Evolutionary conservation across 2,113 vertebrate genomes (phyloP), one percentile per base, ranked within the genome.

Genomic region (Gavialis gangeticus): DNA sequence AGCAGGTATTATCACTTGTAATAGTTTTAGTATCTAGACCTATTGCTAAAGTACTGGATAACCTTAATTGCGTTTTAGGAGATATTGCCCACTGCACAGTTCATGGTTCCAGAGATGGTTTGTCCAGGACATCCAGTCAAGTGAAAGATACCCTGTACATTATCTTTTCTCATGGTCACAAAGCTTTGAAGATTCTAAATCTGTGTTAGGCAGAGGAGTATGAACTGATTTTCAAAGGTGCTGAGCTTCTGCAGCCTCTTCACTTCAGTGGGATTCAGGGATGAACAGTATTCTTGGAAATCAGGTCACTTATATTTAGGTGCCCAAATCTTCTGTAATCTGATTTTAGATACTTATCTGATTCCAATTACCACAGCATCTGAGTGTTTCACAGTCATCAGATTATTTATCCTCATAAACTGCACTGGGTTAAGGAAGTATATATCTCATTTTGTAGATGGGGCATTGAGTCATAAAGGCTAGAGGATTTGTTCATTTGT

Each of bases 311-410:
- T 30, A 3, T 9, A 2, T 22, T 78, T 64, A 28, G 3, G n/a
- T 88, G 63, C 58, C 57, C 77, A 4, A 84, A 55, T 88, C 60
- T 62, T 84, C 62, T 71, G 12, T 30, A 84, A 0, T 69, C 18
- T 3, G 0, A 3, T 64, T 67, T 25, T 79, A 1, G 2, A 7
- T 6, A 2, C 10, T 62, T 4, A 37, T 55, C 34, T 71, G 76
- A 16, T 63, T 90, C 76, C 59, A 19, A 15, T 84, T 73, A 75
- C 14, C 13, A 0, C 2, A 16, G 19, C 14, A 75, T 89, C 69
- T 0, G 1, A 8, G 75, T 55, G 25, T 28, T 82, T 86, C 88
- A 30, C 1, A 0, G 0, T 0, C 30, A 28, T n/a, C 4, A 54
- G 56, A 58, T 16, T 25, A 30, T 60, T 56, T 28, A 59, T 19